Conservation (phyloP, 1,140 invertebrate genomes). For the Pseudachorutes palmiensis region DNA sequence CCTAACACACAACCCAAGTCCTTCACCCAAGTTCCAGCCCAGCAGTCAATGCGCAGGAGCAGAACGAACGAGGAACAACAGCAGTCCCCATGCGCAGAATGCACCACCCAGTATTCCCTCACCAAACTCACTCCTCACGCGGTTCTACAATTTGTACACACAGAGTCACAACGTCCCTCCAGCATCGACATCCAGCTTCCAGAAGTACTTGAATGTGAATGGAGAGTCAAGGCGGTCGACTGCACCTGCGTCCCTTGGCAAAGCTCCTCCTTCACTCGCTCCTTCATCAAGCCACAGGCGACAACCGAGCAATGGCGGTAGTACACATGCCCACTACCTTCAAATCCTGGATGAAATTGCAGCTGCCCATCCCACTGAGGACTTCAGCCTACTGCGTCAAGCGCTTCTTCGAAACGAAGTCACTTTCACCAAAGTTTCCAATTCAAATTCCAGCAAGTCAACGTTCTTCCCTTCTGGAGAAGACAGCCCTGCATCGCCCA, state of each 20-base stretch:
- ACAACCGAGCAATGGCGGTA: conserved; percentile 1
- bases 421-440: conserved; percentile 28
- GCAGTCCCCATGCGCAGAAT: background rate
- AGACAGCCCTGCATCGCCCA: background rate
- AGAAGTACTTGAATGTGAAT: background rate
- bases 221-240: conserved; percentile 14
- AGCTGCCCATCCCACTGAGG: conserved; percentile 30
- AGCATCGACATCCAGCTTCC: background rate
- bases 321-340: background rate
- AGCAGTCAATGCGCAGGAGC: no score
- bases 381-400: conserved; percentile 33
- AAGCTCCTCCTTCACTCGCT: background rate
- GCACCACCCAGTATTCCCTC: background rate
- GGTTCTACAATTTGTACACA: conserved; percentile 3
- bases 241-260: conserved; percentile 6
- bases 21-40: no score
- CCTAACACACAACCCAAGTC: background rate
- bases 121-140: background rate
- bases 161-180: background rate
- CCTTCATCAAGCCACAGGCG: background rate
- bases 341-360: conserved; percentile 33
- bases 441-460: background rate
- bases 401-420: conserved; percentile 35
- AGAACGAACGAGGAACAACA: background rate
- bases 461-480: background rate